Evolutionary conservation across 53 echinoderm and acorn worm species (phyloP).

Genomic region (Holothuria scabra): DNA sequence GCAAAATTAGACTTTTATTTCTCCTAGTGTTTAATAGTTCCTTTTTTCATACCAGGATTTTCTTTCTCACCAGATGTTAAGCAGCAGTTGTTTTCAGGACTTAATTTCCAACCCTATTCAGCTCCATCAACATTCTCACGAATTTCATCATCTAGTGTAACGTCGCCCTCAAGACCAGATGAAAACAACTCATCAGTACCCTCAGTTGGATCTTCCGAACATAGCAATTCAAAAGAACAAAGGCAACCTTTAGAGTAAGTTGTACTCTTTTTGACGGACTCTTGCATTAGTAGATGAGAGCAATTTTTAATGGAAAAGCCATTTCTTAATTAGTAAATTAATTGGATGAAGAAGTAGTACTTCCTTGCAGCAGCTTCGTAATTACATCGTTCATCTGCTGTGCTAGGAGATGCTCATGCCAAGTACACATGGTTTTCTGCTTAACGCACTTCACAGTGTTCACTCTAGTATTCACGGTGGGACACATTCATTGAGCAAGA

Average conservation of each 20-base stretch:
- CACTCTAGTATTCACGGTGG: no score
- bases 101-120: constrained; percentile 90
- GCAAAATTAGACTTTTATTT: no score
- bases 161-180: constrained; percentile 43
- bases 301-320: neutral
- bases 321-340: no score
- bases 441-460: no score
- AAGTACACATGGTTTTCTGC: no score
- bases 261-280: neutral
- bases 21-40: no score
- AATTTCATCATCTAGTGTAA: constrained; percentile 20
- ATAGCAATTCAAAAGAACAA: neutral
- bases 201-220: constrained; percentile 57
- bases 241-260: neutral
- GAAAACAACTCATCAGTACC: constrained; percentile 28
- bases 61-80: neutral
- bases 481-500: no score
- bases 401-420: no score
- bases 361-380: no score
- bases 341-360: no score
- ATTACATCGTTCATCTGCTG: no score
- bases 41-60: no score
- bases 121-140: constrained; percentile 53
- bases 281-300: neutral
- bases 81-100: constrained; percentile 65